Conservation (phyloP, 2,888 invertebrate genomes). For the Linnaemya vulpina region DNA sequence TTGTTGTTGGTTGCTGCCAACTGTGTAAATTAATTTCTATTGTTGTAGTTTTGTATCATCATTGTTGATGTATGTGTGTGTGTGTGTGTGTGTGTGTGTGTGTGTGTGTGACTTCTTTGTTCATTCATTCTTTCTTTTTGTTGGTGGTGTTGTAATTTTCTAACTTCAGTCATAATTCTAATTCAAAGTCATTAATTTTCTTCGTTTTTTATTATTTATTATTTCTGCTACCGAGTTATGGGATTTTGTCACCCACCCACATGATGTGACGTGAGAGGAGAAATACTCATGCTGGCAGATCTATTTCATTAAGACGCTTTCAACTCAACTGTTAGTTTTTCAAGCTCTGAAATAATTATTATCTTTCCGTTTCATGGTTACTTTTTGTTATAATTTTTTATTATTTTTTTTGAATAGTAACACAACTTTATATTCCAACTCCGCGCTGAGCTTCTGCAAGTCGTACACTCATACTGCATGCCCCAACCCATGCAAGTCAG, state of each 20-base stretch:
- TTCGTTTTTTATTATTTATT: too few relatives aligned
- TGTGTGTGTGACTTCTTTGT: too few relatives aligned
- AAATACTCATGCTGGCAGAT: too few relatives aligned
- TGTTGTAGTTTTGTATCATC: slow-evolving; percentile 41
- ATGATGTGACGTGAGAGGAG: too few relatives aligned
- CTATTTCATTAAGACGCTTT: neutral
- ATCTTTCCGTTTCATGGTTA: slow-evolving; percentile 41
- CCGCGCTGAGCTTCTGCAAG: slow-evolving; percentile 47
- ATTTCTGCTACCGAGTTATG: slow-evolving; percentile 7
- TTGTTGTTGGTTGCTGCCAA: slow-evolving; percentile 32
- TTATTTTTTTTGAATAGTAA: slow-evolving; percentile 34
- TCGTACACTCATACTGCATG: neutral
- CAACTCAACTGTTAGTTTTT: neutral
- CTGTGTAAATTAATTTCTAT: slow-evolving; percentile 26
- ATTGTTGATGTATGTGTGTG: slow-evolving; percentile 33
- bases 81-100: too few relatives aligned
- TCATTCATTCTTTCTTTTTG: slow-evolving; percentile 19
- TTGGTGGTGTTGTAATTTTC: slow-evolving; percentile 16
- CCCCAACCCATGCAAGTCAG: slow-evolving; percentile 19
- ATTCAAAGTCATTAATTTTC: slow-evolving; percentile 35
- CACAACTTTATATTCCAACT: slow-evolving; percentile 42
- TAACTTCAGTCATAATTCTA: slow-evolving; percentile 55
- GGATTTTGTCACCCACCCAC: too few relatives aligned
- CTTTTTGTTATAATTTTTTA: slow-evolving; percentile 35
- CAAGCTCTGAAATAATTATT: neutral